phyloP scores from a whole-genome alignment of 2,888 invertebrate genomes.

The Caenorhabditis sp. region DNA sequence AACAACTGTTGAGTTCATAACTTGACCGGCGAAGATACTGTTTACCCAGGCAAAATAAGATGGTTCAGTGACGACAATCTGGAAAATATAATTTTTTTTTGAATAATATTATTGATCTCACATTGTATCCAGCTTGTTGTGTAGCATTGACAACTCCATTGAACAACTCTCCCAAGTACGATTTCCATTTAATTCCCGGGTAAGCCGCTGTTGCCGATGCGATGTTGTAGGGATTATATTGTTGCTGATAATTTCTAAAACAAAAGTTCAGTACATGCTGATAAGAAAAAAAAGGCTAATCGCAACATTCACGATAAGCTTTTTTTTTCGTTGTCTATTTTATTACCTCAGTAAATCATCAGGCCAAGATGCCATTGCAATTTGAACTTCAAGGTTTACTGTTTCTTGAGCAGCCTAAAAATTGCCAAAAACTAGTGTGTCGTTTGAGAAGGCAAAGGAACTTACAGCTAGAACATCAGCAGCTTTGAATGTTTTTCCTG shows the following conservation, averaged over 20 bases:
- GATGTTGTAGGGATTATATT: slow-evolving; percentile 62
- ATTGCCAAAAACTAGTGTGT: no score
- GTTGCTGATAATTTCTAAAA: slow-evolving; percentile 59
- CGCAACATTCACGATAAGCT: no score
- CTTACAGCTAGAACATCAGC: slow-evolving; percentile 23
- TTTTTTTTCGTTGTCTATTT: background rate
- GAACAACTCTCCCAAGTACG: slow-evolving; percentile 45
- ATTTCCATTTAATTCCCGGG: slow-evolving; percentile 46
- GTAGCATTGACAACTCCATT: slow-evolving; percentile 15
- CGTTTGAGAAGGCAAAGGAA: no score
- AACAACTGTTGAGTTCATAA: slow-evolving; percentile 31
- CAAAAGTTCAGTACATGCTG: background rate
- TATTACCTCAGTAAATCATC: slow-evolving; percentile 51
- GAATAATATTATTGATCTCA: background rate
- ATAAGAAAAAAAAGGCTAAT: no score
- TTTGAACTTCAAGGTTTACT: slow-evolving; percentile 46
- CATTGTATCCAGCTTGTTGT: slow-evolving; percentile 23
- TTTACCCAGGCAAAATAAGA: slow-evolving; percentile 61
- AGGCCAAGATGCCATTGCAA: slow-evolving; percentile 58
- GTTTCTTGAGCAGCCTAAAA: slow-evolving; percentile 37
- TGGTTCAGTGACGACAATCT: slow-evolving; percentile 59
- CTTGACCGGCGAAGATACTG: slow-evolving; percentile 49
- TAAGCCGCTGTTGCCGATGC: slow-evolving; percentile 42
- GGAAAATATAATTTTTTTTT: slow-evolving; percentile 3
- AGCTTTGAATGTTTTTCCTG: slow-evolving; percentile 16